A percentile compares a stretch with the other conserved stretches of the same genome.
Evolutionary conservation across 2,888 invertebrate species (phyloP).

Genomic region (Flabesymbios commensalis): DNA sequence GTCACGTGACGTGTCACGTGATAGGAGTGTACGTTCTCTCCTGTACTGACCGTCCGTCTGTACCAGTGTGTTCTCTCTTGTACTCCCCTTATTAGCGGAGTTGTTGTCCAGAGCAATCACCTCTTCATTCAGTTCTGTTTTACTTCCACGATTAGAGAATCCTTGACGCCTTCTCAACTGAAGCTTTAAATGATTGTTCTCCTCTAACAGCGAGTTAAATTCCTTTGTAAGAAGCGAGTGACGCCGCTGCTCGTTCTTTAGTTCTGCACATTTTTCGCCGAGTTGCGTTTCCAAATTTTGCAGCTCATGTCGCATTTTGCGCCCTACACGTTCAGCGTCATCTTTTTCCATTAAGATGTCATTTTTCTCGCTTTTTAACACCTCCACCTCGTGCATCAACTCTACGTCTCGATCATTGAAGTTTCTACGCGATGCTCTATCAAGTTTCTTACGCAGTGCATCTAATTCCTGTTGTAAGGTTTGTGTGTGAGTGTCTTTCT

Average conservation of each 20-base stretch:
- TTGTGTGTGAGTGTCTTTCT: not conserved
- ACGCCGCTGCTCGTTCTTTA: constrained; percentile 20
- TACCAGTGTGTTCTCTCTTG: no score
- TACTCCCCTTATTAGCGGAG: no score
- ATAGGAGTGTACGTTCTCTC: no score
- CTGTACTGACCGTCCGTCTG: no score
- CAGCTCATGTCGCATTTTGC: constrained; percentile 9
- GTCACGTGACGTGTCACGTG: no score
- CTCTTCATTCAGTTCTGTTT: no score
- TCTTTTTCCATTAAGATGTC: constrained; percentile 6
- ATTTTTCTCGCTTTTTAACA: constrained; percentile 11
- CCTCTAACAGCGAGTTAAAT: constrained; percentile 29
- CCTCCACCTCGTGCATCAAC: constrained; percentile 20
- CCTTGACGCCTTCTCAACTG: not conserved
- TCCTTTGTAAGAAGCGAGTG: constrained; percentile 27
- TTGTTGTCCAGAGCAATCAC: no score
- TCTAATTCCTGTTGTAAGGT: not conserved
- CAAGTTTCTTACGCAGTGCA: constrained; percentile 3
- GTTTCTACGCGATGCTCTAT: constrained; percentile 4
- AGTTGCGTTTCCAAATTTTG: constrained; percentile 4
- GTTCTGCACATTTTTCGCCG: constrained; percentile 11
- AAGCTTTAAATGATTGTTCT: constrained; percentile 15
- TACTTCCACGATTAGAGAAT: no score
- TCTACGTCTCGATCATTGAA: constrained; percentile 19
- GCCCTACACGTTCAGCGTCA: not conserved